Evolutionary conservation across 1,140 invertebrate species (phyloP).

Genomic region (Tenebrio molitor): DNA sequence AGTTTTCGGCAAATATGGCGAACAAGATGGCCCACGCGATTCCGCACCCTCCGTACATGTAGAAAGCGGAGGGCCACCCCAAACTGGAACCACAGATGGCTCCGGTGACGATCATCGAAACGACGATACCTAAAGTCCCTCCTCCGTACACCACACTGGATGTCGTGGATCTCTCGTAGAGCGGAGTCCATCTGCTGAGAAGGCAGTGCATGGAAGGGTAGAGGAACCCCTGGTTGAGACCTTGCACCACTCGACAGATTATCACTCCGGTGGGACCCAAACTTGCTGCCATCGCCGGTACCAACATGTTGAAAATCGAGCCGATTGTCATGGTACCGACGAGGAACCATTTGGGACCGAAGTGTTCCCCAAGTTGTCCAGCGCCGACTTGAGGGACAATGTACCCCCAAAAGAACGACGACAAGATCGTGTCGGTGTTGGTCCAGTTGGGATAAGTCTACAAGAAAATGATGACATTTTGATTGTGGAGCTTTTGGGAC

Average conservation of each 20-base stretch:
- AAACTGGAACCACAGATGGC: slow-evolving; percentile 72
- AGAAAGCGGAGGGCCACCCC: slow-evolving; percentile 87
- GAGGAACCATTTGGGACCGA: slow-evolving; percentile 75
- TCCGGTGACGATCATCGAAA: slow-evolving; percentile 79
- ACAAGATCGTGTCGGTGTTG: slow-evolving; percentile 70
- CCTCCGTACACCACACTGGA: slow-evolving; percentile 63
- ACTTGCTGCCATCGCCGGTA: slow-evolving; percentile 64
- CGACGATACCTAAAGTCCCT: slow-evolving; percentile 78
- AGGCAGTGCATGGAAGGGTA: slow-evolving; percentile 84
- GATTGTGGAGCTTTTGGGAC: slow-evolving; percentile 5
- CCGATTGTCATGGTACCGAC: slow-evolving; percentile 69
- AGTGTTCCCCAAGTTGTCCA: slow-evolving; percentile 75
- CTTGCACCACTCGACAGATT: slow-evolving; percentile 77
- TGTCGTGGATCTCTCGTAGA: slow-evolving; percentile 68
- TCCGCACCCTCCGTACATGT: slow-evolving; percentile 78
- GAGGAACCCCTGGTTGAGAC: slow-evolving; percentile 82
- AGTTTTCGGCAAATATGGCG: slow-evolving; percentile 74
- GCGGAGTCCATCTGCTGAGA: slow-evolving; percentile 81
- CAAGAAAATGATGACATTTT: slow-evolving; percentile 15
- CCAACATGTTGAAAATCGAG: slow-evolving; percentile 69
- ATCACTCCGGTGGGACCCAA: slow-evolving; percentile 69
- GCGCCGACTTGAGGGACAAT: slow-evolving; percentile 73
- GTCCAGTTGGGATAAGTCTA: slow-evolving; percentile 66
- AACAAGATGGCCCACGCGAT: slow-evolving; percentile 75
- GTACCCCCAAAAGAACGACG: slow-evolving; percentile 78